Conservation (phyloP, 2,113 vertebrate species). For the Thamnophis sirtalis region DNA sequence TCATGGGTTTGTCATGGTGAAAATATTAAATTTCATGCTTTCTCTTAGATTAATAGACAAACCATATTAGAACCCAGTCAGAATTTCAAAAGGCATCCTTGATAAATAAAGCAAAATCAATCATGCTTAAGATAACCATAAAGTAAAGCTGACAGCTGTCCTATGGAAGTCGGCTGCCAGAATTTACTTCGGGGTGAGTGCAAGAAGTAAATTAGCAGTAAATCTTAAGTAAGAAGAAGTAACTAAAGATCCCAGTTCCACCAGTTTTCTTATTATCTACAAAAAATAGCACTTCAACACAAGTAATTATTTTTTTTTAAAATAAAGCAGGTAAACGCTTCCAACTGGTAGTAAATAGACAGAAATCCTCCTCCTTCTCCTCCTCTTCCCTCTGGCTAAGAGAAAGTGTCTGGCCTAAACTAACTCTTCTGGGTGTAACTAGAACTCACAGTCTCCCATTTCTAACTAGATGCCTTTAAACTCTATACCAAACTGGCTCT, state of each 20-base stretch:
- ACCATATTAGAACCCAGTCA: slow-evolving; percentile 9
- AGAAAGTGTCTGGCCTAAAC: neutral
- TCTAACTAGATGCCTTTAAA: neutral
- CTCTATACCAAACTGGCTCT: neutral
- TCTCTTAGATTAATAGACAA: slow-evolving; percentile 27
- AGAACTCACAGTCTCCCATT: neutral
- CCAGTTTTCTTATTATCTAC: neutral
- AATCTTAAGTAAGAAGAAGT: neutral
- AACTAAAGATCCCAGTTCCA: neutral
- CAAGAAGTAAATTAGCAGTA: neutral
- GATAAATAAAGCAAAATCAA: slow-evolving; percentile 12
- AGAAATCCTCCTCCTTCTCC: neutral
- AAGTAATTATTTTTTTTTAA: neutral
- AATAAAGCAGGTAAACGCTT: neutral
- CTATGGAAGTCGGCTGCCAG: neutral
- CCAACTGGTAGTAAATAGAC: neutral
- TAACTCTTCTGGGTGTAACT: neutral
- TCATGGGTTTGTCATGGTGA: slow-evolving; percentile 30
- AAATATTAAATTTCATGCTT: slow-evolving; percentile 34
- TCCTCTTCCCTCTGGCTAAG: neutral
- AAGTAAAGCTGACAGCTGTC: neutral
- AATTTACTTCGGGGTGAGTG: neutral
- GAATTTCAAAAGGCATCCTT: slow-evolving; percentile 15
- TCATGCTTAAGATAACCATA: slow-evolving; percentile 5
- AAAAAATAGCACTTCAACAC: neutral